Base-by-base conservation (phyloP, 2,797 vertebrate species). In the Parambassis ranga region DNA sequence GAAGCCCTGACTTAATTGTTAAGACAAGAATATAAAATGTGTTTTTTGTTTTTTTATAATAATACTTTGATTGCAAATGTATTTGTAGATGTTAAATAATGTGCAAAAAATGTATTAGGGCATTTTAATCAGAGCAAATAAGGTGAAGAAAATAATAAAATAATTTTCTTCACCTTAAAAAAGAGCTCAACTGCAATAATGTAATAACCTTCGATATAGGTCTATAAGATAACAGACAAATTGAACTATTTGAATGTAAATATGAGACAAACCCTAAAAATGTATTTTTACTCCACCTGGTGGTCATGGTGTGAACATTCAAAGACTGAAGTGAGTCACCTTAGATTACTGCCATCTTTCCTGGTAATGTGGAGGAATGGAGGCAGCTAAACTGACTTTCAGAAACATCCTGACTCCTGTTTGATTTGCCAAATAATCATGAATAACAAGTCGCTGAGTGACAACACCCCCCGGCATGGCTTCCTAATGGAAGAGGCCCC, bases 381-480 rank as follows among this genome's bases (percentile, higher is more conserved):
- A 70, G 18, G 10, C 5, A 57, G 20, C 39, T 33, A 55, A 15
- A 48, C 41, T 26, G 36, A 50, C n/a, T 11, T 37, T 39, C 3
- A 18, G 23, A 37, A 65, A 63, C 14, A 24, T 35, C 15, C 22
- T 52, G 37, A 18, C 50, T 52, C 24, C 27, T 37, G 19, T 44
- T 57, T 62, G 53, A 73, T 52, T 75, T 68, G 36, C 50, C 55
- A 77, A 65, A 61, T 50, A 63, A 69, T 75, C 15, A 60, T 60
- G 35, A 83, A 30, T 42, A 46, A 60, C 38, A 62, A 52, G 20
- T 4, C 16, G 39, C 57, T 7, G 22, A 65, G 41, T 28, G 57
- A 49, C 62, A 48, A 27, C 23, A 16, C 2, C 27, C 6, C 22
- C 65, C 73, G 76, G 63, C 58, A 52, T 9, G 0, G 20, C 52